Conservation (phyloP, 2,113 vertebrate genomes). For the Excalfactoria chinensis region DNA sequence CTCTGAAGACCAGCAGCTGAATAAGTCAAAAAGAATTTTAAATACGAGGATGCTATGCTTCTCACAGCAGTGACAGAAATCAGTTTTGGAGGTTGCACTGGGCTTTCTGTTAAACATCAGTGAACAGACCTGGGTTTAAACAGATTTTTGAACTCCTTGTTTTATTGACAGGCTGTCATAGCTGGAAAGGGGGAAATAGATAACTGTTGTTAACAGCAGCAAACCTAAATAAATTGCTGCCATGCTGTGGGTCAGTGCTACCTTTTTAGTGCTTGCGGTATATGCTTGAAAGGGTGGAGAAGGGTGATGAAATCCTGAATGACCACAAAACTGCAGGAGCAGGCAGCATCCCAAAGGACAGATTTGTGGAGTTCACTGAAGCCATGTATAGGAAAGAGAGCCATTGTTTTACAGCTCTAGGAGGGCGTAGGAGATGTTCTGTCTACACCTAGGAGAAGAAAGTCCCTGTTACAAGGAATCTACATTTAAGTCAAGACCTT, state of each 20-base stretch:
- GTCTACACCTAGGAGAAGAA: neutral
- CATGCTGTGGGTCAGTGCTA: neutral
- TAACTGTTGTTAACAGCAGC: constrained; percentile 6
- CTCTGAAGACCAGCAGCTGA: neutral
- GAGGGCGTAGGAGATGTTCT: neutral
- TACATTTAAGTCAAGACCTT: neutral
- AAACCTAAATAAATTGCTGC: constrained; percentile 47
- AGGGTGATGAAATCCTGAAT: neutral
- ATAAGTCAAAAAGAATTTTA: neutral
- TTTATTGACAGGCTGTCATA: constrained; percentile 37
- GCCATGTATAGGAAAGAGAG: neutral
- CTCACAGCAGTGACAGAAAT: neutral
- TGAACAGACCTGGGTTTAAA: neutral
- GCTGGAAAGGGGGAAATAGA: neutral
- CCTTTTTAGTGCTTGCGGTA: neutral
- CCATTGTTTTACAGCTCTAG: neutral
- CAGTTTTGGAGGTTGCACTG: neutral
- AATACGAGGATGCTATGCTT: neutral
- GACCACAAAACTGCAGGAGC: neutral
- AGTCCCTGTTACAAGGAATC: neutral
- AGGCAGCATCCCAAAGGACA: neutral
- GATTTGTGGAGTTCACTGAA: neutral
- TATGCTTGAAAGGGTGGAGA: neutral
- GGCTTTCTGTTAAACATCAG: constrained; percentile 3
- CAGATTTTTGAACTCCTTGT: neutral